Conservation (phyloP, 2,797 vertebrate species). For the Eidolon dupreanum region DNA sequence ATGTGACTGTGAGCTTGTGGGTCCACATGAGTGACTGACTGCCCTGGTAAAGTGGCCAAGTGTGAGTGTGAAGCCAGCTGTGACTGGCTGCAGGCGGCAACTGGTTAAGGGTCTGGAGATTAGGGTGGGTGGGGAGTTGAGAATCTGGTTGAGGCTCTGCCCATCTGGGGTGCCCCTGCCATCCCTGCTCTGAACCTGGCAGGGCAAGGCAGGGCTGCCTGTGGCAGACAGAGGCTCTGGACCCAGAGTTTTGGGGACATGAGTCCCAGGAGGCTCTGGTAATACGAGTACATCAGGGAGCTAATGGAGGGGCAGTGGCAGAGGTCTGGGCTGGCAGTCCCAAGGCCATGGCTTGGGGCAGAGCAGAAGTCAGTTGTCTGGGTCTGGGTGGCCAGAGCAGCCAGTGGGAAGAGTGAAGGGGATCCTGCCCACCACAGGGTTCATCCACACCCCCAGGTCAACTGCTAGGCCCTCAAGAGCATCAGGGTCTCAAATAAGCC, state of each 20-base stretch:
- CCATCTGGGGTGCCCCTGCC: neutral
- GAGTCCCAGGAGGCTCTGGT: fast-evolving
- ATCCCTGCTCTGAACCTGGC: neutral
- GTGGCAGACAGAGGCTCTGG: neutral
- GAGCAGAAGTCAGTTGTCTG: neutral
- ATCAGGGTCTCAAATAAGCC: neutral
- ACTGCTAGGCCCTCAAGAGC: neutral
- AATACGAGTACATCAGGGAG: neutral
- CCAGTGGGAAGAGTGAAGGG: neutral
- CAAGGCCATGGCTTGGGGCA: neutral
- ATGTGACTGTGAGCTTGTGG: neutral
- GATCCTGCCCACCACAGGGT: neutral
- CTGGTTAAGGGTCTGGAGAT: neutral
- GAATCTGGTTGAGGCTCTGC: neutral
- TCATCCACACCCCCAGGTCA: neutral
- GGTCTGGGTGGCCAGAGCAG: neutral
- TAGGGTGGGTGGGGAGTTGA: neutral
- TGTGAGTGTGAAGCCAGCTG: neutral
- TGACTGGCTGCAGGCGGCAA: neutral
- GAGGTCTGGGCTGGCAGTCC: neutral
- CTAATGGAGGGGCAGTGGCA: neutral
- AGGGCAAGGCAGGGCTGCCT: neutral
- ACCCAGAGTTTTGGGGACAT: neutral
- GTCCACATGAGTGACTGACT: neutral
- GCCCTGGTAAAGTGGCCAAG: neutral